These are phyloP conservation scores for Philopotamus ludificatus DNA, from an alignment of 1,140 invertebrate species.

Conservation along the genomic window DNA sequence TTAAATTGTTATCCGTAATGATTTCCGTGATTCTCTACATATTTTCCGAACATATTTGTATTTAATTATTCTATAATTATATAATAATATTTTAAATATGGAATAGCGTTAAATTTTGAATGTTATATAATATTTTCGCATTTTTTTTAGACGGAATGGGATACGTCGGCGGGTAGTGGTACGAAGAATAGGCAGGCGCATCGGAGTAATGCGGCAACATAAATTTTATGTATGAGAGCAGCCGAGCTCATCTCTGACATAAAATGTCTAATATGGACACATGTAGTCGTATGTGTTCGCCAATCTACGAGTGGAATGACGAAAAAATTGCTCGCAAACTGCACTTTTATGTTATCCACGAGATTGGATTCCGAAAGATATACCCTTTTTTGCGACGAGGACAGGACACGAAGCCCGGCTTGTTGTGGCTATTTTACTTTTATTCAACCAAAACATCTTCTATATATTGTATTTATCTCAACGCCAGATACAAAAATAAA, in stretches of 20 bases:
- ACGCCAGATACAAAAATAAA: too few relatives aligned
- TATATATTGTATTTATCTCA: too few relatives aligned
- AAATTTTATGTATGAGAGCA: constrained; percentile 27
- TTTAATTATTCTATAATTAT: too few relatives aligned
- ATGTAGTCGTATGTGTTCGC: constrained; percentile 14
- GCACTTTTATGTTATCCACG: constrained; percentile 33
- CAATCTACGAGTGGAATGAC: constrained; percentile 28
- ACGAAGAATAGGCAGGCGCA: background rate
- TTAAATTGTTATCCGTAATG: too few relatives aligned
- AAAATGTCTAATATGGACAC: constrained; percentile 29
- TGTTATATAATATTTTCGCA: too few relatives aligned
- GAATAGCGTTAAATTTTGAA: too few relatives aligned
- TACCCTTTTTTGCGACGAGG: constrained; percentile 24
- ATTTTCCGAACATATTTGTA: too few relatives aligned
- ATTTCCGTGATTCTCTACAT: too few relatives aligned
- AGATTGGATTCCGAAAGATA: constrained; percentile 32
- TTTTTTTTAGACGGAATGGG: too few relatives aligned
- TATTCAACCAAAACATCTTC: background rate
- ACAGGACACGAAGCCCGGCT: background rate
- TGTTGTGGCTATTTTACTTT: constrained; percentile 10
- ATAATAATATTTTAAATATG: too few relatives aligned
- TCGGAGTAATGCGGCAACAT: background rate
- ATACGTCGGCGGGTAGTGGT: background rate
- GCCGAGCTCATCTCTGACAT: constrained; percentile 23
- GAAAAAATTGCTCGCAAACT: constrained; percentile 32